Base-by-base conservation (phyloP, 2,113 vertebrate genomes). In the Empidonax alnorum region DNA sequence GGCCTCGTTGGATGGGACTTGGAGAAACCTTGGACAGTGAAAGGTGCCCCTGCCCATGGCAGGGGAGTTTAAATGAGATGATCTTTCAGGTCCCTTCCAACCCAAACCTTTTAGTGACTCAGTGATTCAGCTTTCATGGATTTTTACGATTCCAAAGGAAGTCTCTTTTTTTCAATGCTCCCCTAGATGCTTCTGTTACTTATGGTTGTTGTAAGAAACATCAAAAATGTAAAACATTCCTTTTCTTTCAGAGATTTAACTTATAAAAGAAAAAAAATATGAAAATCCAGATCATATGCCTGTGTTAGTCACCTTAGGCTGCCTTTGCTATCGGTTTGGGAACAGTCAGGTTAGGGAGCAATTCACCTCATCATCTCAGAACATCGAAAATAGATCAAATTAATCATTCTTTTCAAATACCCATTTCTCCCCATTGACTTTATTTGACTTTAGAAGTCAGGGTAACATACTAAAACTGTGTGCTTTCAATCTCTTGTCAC, bases 41-140 rank as follows among this genome's bases (percentile, higher is more conserved):
- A 59, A 74, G 7, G 2, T 39, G 7, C 21, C 12, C 44, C 37
- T 52, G 12, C 5, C 15, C 5, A 17, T 2, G 0, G 10, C 8
- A 52, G 16, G 9, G 3, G 12, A 2, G 3, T 56, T 68, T 24
- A 25, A 61, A 46, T 0, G 0, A 61, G 44, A 41, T 53, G 0
- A 22, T 30, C 53, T 27, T 82, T 35, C 18, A 53, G 59, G 39
- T 25, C 5, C 17, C 11, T 35, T 41, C 47, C 21, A 76, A 35
- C 20, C 2, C 24, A 47, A 76, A 76, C 3, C 1, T 35, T 55
- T n/a, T 7, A 47, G 14, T 35, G 20, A 35, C 46, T 16, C 21
- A 46, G 5, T n/a, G 12, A 33, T 20, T 42, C 16, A 50, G 1
- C 10, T 82, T 78, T 55, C 11, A 41, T 25, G 4, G 3, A 47